Evolutionary conservation across 2,888 invertebrate species (phyloP).

Genomic region (Chrysotoxum bicinctum): DNA sequence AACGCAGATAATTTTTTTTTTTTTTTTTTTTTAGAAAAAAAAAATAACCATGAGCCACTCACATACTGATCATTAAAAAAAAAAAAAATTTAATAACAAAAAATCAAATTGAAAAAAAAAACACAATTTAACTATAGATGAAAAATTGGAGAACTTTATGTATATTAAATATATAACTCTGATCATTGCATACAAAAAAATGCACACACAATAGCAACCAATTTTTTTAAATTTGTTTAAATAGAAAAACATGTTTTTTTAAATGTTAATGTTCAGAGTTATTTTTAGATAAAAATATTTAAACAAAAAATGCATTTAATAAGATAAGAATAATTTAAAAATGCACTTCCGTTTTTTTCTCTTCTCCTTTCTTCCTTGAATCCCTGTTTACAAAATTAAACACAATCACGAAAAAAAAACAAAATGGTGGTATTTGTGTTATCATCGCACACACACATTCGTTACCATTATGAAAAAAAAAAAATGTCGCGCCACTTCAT

Average conservation of each 20-base stretch:
- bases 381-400: conserved; percentile 68
- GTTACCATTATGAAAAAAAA: conserved; percentile 30
- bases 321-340: conserved; percentile 73
- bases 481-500: conserved; percentile 48
- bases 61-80: conserved; percentile 68
- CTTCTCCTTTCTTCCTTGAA: conserved; percentile 81
- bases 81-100: conserved; percentile 30
- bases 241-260: conserved; percentile 42
- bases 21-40: background rate
- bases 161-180: conserved; percentile 47
- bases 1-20: conserved; percentile 29
- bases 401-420: conserved; percentile 62
- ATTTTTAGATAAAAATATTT: conserved; percentile 28
- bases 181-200: conserved; percentile 65
- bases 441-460: conserved; percentile 72
- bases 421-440: conserved; percentile 77
- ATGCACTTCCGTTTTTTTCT: conserved; percentile 79
- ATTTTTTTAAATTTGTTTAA: background rate
- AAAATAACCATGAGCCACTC: conserved; percentile 65
- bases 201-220: conserved; percentile 28
- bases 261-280: conserved; percentile 64
- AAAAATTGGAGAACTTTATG: background rate
- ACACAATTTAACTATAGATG: conserved; percentile 39
- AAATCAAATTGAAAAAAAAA: conserved; percentile 25
- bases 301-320: conserved; percentile 45